phyloP scores from a whole-genome alignment of 2,888 invertebrate genomes.

The Tolmerus cingulatus region DNA sequence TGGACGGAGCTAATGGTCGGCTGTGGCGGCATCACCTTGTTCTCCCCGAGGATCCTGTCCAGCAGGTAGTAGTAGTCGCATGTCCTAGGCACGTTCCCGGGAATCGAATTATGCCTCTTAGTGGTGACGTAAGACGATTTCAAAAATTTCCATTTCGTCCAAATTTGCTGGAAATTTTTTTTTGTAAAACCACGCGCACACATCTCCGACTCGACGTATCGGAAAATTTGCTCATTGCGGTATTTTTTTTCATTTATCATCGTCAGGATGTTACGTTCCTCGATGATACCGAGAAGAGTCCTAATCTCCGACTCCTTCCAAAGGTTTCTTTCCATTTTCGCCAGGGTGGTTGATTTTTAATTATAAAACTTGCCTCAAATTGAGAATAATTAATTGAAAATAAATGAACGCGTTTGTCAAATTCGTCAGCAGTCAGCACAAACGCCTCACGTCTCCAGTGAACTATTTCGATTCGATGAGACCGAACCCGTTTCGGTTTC shows the following conservation, averaged over 20 bases:
- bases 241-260: constrained; percentile 59
- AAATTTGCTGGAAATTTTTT: constrained; percentile 60
- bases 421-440: not conserved
- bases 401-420: not conserved
- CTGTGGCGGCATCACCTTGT: not conserved
- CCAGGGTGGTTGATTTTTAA: constrained; percentile 26
- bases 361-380: not conserved
- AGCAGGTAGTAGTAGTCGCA: constrained; percentile 45
- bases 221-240: constrained; percentile 60
- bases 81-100: constrained; percentile 57
- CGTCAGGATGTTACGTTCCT: constrained; percentile 57
- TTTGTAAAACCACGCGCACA: constrained; percentile 58
- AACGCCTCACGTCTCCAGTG: constrained; percentile 2
- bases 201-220: constrained; percentile 59
- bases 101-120: constrained; percentile 57
- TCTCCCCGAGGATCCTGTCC: constrained; percentile 43
- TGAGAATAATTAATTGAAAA: not conserved
- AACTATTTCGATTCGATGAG: constrained; percentile 6
- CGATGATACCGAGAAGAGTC: constrained; percentile 59
- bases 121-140: constrained; percentile 63
- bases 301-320: constrained; percentile 61
- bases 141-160: constrained; percentile 63
- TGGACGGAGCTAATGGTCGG: not conserved
- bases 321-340: constrained; percentile 59
- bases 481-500: constrained; percentile 10